Base-by-base conservation (phyloP, 1,140 invertebrate genomes). In the Bombus huntii region DNA sequence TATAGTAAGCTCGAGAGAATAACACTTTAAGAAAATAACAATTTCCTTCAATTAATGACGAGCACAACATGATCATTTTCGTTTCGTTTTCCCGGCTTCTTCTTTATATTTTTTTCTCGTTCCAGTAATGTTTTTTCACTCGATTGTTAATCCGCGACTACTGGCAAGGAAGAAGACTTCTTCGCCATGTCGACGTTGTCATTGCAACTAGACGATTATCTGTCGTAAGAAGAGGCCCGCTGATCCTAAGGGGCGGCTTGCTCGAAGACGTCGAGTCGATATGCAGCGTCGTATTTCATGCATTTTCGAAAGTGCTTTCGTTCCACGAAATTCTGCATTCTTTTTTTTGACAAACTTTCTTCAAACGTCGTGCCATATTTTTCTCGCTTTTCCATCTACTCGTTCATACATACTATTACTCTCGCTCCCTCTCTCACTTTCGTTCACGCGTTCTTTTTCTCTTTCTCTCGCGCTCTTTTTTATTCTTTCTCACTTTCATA, bases 241-340 rank as follows among this genome's bases (percentile, higher is more conserved):
- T 83, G 81, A 74, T 90, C 89, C 89, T 86, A 90, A 80, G 57
- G 83, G 89, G 81, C 80, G 76, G 90, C 87, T 83, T 84, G 83
- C 65, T 81, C 75, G 87, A 90, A 39, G 89, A 74, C 70, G 88
- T 81, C 77, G 77, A 72, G 88, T 83, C 77, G 83, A 75, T 66
- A 90, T 59, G 89, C 77, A 88, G 86, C 83, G 62, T 88, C 53
- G 57, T n/a, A 90, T 86, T 88, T 88, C 65, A 79, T 86, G 83
- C 86, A 84, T 72, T 83, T 83, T 81, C 57, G 62, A 83, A 73
- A 75, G 68, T 88, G 75, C 62, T 78, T 87, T 68, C n/a, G 66
- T 87, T 90, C 73, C 87, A 68, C 73, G 44, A 81, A 72, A 68
- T 80, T 65, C 71, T 66, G 68, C 80, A 70, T 59, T 76, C 74